Conservation (phyloP, 2,888 invertebrate species). For the Cephus sareptanus region DNA sequence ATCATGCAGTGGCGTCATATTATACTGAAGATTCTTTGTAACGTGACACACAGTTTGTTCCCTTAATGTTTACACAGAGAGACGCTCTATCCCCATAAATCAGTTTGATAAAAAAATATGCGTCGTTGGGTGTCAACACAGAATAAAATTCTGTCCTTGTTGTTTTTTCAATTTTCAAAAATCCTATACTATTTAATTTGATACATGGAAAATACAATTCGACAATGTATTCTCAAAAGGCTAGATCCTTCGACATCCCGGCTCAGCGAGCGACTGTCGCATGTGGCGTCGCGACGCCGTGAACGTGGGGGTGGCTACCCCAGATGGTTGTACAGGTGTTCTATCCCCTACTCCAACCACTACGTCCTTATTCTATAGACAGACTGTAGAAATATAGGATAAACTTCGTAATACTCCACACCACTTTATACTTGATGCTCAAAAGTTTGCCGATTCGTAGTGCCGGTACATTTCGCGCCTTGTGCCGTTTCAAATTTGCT, state of each 20-base stretch:
- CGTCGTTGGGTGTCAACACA: background rate
- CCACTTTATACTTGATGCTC: background rate
- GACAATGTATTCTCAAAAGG: background rate
- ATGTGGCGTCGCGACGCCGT: constrained; percentile 40
- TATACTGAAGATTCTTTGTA: background rate
- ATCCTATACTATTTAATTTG: background rate
- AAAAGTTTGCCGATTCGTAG: background rate
- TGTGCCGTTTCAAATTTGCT: background rate
- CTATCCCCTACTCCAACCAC: constrained; percentile 1
- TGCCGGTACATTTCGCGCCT: background rate
- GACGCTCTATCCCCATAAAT: background rate
- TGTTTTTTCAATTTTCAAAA: background rate
- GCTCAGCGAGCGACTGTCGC: constrained; percentile 52
- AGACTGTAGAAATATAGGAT: background rate
- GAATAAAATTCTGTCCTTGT: background rate
- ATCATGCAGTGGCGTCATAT: constrained; percentile 46
- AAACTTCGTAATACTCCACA: background rate
- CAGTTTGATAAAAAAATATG: background rate
- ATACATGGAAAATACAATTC: background rate
- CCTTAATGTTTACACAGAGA: background rate
- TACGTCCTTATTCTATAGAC: background rate
- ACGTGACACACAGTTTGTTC: background rate
- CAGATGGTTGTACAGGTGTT: constrained; percentile 50
- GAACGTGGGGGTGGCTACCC: constrained; percentile 40
- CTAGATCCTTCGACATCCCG: constrained; percentile 37